Percentiles rank a stretch among this genome's conserved stretches.
Evolutionary conservation across 2,113 vertebrate species (phyloP).

Genomic region (Jaculus jaculus): DNA sequence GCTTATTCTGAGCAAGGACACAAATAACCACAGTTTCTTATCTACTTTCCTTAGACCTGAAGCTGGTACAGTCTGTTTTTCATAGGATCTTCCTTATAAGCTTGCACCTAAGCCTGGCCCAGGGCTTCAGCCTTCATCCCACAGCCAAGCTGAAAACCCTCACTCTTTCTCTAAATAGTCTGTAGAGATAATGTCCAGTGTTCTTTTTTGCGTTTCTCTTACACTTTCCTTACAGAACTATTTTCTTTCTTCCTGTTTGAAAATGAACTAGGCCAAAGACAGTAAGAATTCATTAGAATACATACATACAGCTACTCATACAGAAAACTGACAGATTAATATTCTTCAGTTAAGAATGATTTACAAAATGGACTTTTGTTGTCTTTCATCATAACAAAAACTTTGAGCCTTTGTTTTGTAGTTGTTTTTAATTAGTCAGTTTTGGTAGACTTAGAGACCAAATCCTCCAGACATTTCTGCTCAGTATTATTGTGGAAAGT

Average conservation of each 20-base stretch:
- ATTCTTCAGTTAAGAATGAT: background rate
- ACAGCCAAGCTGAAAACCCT: too few species aligned
- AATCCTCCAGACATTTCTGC: background rate
- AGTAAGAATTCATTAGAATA: background rate
- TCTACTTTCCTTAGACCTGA: too few species aligned
- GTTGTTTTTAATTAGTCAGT: background rate
- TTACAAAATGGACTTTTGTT: background rate
- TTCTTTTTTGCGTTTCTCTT: too few species aligned
- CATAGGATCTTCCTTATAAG: too few species aligned
- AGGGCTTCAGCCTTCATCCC: too few species aligned
- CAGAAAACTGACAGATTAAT: background rate
- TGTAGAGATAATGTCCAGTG: too few species aligned
- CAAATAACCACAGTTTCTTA: too few species aligned
- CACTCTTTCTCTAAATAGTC: too few species aligned
- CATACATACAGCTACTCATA: background rate
- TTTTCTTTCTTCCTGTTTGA: background rate
- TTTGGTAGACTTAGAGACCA: background rate
- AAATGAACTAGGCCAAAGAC: constrained; percentile 31
- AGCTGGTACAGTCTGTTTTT: too few species aligned
- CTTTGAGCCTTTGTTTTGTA: background rate
- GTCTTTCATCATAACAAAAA: background rate
- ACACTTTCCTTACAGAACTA: too few species aligned
- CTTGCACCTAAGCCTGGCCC: too few species aligned
- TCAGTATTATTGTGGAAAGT: background rate
- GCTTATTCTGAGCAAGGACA: too few species aligned